Percentiles rank a stretch among this genome's conserved stretches.
Conservation (phyloP, 2,888 invertebrate species). For the Spilarctia lutea region DNA sequence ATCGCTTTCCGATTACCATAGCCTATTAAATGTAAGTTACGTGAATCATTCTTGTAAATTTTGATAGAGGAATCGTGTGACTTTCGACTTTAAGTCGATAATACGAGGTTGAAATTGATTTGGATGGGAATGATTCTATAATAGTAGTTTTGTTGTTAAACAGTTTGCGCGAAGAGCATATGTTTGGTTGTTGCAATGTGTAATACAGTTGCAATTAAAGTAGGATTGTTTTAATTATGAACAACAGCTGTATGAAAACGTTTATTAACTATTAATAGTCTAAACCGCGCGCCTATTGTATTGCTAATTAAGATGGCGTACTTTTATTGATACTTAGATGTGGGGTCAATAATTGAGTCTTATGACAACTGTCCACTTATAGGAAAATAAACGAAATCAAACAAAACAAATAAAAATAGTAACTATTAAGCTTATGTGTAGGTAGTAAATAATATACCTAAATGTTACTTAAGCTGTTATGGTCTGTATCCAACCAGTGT, state of each 20-base stretch:
- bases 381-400: not conserved
- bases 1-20: constrained; percentile 55
- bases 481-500: no score
- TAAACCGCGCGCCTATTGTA: not conserved
- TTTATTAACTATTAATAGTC: not conserved
- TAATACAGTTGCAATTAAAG: no score
- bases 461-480: no score
- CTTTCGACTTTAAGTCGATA: constrained; percentile 14
- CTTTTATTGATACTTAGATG: not conserved
- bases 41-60: constrained; percentile 25
- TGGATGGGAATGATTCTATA: constrained; percentile 10
- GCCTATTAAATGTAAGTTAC: constrained; percentile 33
- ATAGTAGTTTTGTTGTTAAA: constrained; percentile 13
- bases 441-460: no score
- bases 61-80: constrained; percentile 7
- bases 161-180: constrained; percentile 26
- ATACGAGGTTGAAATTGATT: constrained; percentile 13
- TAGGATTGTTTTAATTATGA: not conserved
- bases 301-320: not conserved
- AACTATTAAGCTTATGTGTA: no score
- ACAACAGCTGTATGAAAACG: not conserved
- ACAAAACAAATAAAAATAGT: not conserved
- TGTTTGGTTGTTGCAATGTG: constrained; percentile 33
- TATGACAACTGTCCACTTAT: no score
- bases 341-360: not conserved